phyloP scores from a whole-genome alignment of 2,797 vertebrate genomes.

The Pseudochaenichthys georgianus region DNA sequence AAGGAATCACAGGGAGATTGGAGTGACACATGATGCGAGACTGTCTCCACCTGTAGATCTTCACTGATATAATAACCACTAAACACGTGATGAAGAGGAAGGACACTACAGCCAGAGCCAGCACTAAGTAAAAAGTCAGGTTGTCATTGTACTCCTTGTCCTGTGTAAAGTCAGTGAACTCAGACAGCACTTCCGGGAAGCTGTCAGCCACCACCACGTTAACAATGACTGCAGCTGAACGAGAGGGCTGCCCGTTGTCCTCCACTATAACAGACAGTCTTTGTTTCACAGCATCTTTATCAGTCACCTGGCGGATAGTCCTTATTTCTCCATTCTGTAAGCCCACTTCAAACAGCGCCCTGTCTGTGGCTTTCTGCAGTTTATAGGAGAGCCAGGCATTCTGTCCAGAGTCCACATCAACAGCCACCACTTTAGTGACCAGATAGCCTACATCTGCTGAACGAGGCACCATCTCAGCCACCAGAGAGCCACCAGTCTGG shows the following conservation, averaged over 20 bases:
- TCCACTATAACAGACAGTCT: constrained; percentile 83
- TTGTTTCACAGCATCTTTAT: constrained; percentile 85
- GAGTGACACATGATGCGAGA: too few species aligned
- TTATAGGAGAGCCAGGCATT: constrained; percentile 86
- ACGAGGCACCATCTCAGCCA: constrained; percentile 85
- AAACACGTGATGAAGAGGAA: too few species aligned
- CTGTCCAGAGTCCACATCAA: constrained; percentile 74
- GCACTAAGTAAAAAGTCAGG: constrained; percentile 51
- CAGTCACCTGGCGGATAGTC: constrained; percentile 78
- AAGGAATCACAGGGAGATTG: too few species aligned
- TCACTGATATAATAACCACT: too few species aligned
- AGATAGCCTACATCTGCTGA: constrained; percentile 85
- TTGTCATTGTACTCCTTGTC: too few species aligned
- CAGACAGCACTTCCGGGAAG: constrained; percentile 84
- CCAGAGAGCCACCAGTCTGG: constrained; percentile 62
- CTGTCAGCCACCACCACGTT: constrained; percentile 86
- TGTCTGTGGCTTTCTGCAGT: constrained; percentile 82
- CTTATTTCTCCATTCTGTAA: constrained; percentile 82
- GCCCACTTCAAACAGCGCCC: constrained; percentile 82
- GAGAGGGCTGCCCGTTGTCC: constrained; percentile 81
- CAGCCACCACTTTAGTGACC: constrained; percentile 86
- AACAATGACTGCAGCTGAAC: constrained; percentile 83
- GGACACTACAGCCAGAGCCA: constrained; percentile 16
- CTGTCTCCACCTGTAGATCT: too few species aligned
- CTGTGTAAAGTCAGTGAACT: constrained; percentile 62